Evolutionary conservation across 2,888 invertebrate species (phyloP).

Genomic region (Drosophila conformis): DNA sequence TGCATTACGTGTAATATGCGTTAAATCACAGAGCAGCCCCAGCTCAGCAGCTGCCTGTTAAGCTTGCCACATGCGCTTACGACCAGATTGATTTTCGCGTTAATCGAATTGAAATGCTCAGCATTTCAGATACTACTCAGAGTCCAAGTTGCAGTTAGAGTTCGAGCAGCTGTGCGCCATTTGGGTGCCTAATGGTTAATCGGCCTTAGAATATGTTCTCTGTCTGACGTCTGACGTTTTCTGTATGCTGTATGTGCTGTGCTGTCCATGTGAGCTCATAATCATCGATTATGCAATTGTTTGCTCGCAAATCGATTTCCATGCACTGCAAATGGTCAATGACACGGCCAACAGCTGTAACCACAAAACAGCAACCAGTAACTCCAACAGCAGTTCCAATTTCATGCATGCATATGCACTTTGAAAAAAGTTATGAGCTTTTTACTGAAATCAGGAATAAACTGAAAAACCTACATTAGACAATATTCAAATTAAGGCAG

Average conservation of each 20-base stretch:
- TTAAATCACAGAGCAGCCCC: constrained; percentile 65
- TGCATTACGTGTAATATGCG: constrained; percentile 76
- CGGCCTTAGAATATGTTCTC: constrained; percentile 7
- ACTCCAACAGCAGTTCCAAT: constrained; percentile 24
- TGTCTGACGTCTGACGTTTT: background rate
- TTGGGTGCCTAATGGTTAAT: constrained; percentile 26
- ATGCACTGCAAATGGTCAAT: constrained; percentile 69
- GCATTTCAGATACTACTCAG: constrained; percentile 33
- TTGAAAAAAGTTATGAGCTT: background rate
- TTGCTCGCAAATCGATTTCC: constrained; percentile 72
- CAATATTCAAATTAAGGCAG: background rate
- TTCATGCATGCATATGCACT: constrained; percentile 1
- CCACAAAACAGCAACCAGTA: constrained; percentile 9
- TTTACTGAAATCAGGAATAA: background rate
- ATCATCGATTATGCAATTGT: constrained; percentile 74
- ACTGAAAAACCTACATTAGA: background rate
- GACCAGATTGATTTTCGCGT: constrained; percentile 74
- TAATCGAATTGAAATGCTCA: constrained; percentile 75
- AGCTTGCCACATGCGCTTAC: constrained; percentile 53
- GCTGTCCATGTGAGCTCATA: constrained; percentile 43
- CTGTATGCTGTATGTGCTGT: background rate
- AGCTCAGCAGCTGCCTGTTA: constrained; percentile 28
- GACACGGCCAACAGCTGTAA: constrained; percentile 48
- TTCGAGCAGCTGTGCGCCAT: constrained; percentile 51
- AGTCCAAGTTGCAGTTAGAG: background rate